Evolutionary conservation across 2,797 vertebrate genomes (phyloP), one percentile per base, ranked within the genome.

Genomic region (Hapalemur alaotrensis): DNA sequence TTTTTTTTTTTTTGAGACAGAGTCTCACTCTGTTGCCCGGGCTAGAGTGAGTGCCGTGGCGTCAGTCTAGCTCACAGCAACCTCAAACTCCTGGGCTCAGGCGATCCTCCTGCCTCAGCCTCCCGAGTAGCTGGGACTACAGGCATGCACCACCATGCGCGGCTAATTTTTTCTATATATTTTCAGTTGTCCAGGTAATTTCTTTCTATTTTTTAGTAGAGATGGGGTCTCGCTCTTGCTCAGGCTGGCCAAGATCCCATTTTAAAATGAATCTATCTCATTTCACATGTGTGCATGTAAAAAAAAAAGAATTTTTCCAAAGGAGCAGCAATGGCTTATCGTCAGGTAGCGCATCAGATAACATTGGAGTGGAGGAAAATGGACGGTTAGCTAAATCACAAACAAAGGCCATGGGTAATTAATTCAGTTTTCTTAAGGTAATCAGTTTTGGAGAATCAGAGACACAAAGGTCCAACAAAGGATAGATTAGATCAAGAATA

Each of bases 381-480:
- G 65, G 48, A 22, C 28, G 52, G 2, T 95, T 90, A 90, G 52
- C 50, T 89, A 87, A 59, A 38, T 65, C 22, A n/a, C 35, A 91
- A 69, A 89, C 50, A 69, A 89, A 83, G 54, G 25, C 61, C 14
- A 9, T n/a, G 12, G 22, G 9, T 41, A 86, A 86, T 89, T 75
- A 79, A 84, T 81, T 95, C 12, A 30, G 48, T 97, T 96, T 95
- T 20, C 59, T 95, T 20, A 76, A 78, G n/a, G 46, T 89, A 93
- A 65, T 96, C 30, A 54, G 43, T 95, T 89, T 92, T 92, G 63
- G 75, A 87, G 35, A 96, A 86, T 94, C 32, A 87, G 69, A 82
- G 41, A 48, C 54, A 57, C n/a, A 85, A 65, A 95, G 15, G 46
- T 78, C 61, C 88, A 95, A 85, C 81, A 65, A 46, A 79, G 69